Conservation (phyloP, 2,113 vertebrate species). For the Thryonomys swinderianus region DNA sequence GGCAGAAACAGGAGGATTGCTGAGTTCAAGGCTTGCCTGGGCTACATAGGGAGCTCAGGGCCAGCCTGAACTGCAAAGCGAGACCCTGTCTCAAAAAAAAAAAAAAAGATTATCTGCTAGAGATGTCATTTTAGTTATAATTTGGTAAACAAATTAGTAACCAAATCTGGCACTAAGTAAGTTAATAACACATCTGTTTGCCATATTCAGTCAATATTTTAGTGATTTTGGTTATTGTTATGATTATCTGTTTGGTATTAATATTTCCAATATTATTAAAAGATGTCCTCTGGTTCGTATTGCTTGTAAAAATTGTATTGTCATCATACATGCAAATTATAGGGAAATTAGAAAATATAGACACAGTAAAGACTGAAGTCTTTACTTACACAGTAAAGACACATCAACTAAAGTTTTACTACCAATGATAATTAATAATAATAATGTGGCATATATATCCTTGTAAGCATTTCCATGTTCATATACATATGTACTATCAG, state of each 20-base stretch:
- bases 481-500: background rate
- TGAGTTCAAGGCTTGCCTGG: too few relatives aligned
- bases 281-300: background rate
- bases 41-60: too few relatives aligned
- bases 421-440: conserved; percentile 19
- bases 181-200: background rate
- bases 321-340: background rate
- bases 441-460: background rate
- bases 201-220: conserved; percentile 31
- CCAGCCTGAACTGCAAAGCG: too few relatives aligned
- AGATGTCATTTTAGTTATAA: background rate
- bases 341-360: background rate
- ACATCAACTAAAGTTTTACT: background rate
- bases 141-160: conserved; percentile 46
- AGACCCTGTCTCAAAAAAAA: too few relatives aligned
- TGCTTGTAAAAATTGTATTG: background rate
- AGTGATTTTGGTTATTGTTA: background rate
- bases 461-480: background rate
- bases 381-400: too few relatives aligned
- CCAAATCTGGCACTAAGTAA: background rate
- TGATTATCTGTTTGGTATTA: background rate
- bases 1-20: too few relatives aligned
- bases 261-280: conserved; percentile 18
- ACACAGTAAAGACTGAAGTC: background rate
- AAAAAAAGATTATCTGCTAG: background rate